Conservation (phyloP, 2,888 invertebrate genomes). For the Tetramorium bicarinatum region DNA sequence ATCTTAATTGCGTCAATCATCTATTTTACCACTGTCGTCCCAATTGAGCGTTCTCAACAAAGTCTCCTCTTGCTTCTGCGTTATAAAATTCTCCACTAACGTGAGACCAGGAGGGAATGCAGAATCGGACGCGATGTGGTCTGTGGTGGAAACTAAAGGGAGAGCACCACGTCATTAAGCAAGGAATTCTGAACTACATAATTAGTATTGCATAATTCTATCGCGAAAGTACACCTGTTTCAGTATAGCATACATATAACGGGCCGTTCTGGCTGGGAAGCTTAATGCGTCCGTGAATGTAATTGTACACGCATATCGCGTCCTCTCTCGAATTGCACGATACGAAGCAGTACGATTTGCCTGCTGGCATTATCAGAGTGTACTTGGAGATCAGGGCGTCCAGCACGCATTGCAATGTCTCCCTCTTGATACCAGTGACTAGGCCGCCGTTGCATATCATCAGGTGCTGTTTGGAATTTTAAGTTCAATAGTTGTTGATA, state of each 20-base stretch:
- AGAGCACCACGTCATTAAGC: constrained; percentile 31
- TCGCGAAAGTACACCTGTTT: constrained; percentile 85
- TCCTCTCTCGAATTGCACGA: constrained; percentile 87
- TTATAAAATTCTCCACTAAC: constrained; percentile 91
- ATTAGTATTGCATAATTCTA: neutral
- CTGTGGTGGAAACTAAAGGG: constrained; percentile 84
- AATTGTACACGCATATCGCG: constrained; percentile 88
- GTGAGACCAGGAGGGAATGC: constrained; percentile 90
- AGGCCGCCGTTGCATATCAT: constrained; percentile 95
- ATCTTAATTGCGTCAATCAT: neutral
- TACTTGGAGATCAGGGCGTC: constrained; percentile 87
- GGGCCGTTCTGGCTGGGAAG: constrained; percentile 88
- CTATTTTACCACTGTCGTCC: constrained; percentile 81
- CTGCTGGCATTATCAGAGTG: constrained; percentile 91
- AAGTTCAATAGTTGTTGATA: neutral
- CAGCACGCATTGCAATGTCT: constrained; percentile 88
- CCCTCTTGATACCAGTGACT: constrained; percentile 92
- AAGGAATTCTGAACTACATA: neutral
- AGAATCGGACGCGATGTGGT: constrained; percentile 72
- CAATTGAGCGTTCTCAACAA: constrained; percentile 89
- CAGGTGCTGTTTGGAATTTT: constrained; percentile 88
- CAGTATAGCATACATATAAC: constrained; percentile 90
- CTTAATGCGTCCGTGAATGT: constrained; percentile 89
- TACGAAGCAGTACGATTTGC: constrained; percentile 94
- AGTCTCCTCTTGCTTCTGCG: constrained; percentile 89